Percentiles rank a stretch among this genome's conserved stretches.
Evolutionary conservation across 2,888 invertebrate species (phyloP).

Genomic region (Gastrophysa polygoni): DNA sequence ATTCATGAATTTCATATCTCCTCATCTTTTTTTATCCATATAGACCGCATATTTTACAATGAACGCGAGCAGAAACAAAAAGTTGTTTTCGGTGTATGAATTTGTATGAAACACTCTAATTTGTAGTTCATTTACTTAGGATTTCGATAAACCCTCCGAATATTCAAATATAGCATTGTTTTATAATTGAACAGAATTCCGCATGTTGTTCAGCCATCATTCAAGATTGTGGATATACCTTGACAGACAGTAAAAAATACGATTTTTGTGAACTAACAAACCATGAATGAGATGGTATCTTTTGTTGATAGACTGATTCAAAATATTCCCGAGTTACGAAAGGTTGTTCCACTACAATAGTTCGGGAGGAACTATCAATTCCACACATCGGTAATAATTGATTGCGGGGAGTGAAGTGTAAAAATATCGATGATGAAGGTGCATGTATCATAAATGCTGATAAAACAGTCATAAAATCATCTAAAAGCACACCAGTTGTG

Average conservation of each 20-base stretch:
- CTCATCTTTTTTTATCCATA: slow-evolving; percentile 6
- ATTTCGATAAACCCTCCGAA: slow-evolving; percentile 20
- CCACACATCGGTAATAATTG: too few species aligned
- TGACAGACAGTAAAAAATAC: slow-evolving; percentile 8
- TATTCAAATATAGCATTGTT: slow-evolving; percentile 29
- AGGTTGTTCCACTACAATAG: too few species aligned
- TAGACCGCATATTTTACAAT: slow-evolving; percentile 1
- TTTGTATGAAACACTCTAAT: slow-evolving; percentile 1
- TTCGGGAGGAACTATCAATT: too few species aligned
- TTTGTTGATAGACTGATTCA: too few species aligned
- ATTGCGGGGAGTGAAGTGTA: too few species aligned
- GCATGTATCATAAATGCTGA: too few species aligned
- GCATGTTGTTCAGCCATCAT: slow-evolving; percentile 19
- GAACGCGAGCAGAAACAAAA: background rate
- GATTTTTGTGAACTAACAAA: background rate
- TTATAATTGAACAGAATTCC: slow-evolving; percentile 26
- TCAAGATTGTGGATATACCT: slow-evolving; percentile 15
- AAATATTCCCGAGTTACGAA: too few species aligned
- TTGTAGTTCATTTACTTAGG: slow-evolving; percentile 11
- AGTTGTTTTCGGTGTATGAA: background rate
- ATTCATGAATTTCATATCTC: slow-evolving; percentile 5
- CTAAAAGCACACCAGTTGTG: too few species aligned
- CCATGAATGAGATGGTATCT: slow-evolving; percentile 16
- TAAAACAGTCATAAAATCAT: too few species aligned
- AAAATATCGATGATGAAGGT: too few species aligned